Conservation (phyloP, 1,140 invertebrate genomes). For the Rhagoletis zephyria region DNA sequence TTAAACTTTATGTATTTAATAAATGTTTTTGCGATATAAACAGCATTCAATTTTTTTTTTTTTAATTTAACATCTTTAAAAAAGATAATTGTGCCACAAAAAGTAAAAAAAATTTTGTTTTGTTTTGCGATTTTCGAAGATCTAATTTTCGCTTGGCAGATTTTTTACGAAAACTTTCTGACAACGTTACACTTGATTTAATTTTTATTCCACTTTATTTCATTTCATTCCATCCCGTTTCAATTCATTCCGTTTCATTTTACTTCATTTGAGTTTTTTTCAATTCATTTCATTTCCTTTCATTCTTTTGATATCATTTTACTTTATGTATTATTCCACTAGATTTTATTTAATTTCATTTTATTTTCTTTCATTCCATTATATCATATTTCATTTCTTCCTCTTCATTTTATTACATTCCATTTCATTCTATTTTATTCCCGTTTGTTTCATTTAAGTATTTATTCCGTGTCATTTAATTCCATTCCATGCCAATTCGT, state of each 20-base stretch:
- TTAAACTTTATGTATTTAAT: too few relatives aligned
- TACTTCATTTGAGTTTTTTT: not conserved
- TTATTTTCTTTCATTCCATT: not conserved
- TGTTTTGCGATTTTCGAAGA: too few relatives aligned
- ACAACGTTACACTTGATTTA: not conserved
- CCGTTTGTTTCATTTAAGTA: not conserved
- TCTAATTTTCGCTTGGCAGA: too few relatives aligned
- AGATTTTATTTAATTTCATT: not conserved
- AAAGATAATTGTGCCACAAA: too few relatives aligned
- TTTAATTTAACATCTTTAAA: too few relatives aligned
- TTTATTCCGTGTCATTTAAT: not conserved
- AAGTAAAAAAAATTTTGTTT: too few relatives aligned
- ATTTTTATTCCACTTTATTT: not conserved
- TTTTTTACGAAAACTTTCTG: too few relatives aligned
- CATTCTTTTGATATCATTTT: too few relatives aligned
- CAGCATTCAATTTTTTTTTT: too few relatives aligned
- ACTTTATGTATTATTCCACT: not conserved
- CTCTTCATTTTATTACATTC: not conserved
- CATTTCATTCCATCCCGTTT: not conserved
- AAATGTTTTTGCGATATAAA: too few relatives aligned
- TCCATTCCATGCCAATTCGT: not conserved
- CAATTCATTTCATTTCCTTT: not conserved
- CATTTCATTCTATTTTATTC: not conserved
- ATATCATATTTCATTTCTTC: not conserved
- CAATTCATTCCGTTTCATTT: not conserved